Base-by-base conservation (phyloP, 2,888 invertebrate species). In the Nephrocerus scutellatus region DNA sequence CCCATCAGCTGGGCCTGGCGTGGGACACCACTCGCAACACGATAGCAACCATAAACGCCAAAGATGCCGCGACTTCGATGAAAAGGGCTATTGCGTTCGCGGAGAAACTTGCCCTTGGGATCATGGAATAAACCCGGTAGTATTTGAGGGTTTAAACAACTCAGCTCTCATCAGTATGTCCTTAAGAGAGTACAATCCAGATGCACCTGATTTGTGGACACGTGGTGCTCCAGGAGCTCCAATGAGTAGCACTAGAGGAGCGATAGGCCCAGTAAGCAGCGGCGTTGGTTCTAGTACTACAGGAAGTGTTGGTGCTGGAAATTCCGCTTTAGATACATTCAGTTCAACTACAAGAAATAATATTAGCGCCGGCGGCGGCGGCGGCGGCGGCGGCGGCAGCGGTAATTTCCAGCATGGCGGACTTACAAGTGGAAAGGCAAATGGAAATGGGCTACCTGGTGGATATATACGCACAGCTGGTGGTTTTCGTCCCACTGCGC, bases 41-140 rank as follows among this genome's bases (percentile, higher is more conserved):
- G 66, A 63, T 47, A 44, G 37, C 18, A 56, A 49, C 44, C 52
- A 39, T 34, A 74, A 80, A 30, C 73, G 88, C 51, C 74, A 82
- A 36, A 73, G 89, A 20, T 91, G 91, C 63, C 73, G 89, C 36
- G 93, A 93, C 68, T 93, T 88, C 57, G 92, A 93, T 60, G 91
- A 92, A 64, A 89, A 89, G 58, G 93, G 93, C 2, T 91, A 85
- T 64, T 98, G 98, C 67, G 90, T 96, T 80, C 78, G 89, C 4
- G 97, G 97, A 1, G 97, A 97, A 66, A 78, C 91, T 44, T 98
- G 98, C 64, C 90, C 88, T 5, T 98, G 82, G 75, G 96, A 97
- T 71, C 97, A 98, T 72, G 97, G 97, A 6, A 76, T 81, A 1
- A 96, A 97, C 68, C 96, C 97, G 0, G 89, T 98, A 0, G 90